A percentile compares a stretch with the other conserved stretches of the same genome.
Conservation (phyloP, 1,140 invertebrate genomes). For the Venturia canescens region DNA sequence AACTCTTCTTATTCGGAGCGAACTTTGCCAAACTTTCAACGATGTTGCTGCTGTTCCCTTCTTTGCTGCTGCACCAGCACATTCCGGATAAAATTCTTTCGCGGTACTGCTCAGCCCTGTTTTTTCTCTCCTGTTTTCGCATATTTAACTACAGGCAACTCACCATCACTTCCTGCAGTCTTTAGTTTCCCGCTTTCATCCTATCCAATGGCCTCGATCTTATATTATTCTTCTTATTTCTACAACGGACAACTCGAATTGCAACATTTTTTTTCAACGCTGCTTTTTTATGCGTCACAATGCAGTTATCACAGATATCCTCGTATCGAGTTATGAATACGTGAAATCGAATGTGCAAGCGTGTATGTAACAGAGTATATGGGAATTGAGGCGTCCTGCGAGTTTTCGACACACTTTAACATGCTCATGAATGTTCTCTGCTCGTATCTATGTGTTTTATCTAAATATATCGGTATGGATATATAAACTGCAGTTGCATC, state of each 20-base stretch:
- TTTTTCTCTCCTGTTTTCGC: slow-evolving; percentile 15
- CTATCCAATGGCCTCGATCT: neutral
- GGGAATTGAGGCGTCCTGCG: too few relatives aligned
- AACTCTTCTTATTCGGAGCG: neutral
- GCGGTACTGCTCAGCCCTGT: slow-evolving; percentile 9
- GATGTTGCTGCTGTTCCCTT: slow-evolving; percentile 3
- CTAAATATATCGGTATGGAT: too few relatives aligned
- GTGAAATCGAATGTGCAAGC: neutral
- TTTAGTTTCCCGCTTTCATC: slow-evolving; percentile 5
- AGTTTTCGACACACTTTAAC: too few relatives aligned
- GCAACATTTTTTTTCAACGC: neutral
- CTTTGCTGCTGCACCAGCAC: neutral
- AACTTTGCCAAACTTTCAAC: slow-evolving; percentile 26
- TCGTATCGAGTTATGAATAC: neutral
- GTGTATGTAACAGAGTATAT: neutral
- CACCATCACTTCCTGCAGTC: neutral
- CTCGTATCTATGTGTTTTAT: neutral
- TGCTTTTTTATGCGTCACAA: neutral
- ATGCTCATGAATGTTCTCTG: neutral
- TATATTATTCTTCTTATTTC: slow-evolving; percentile 9
- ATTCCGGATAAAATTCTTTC: neutral
- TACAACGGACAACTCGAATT: neutral
- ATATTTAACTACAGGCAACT: slow-evolving; percentile 4
- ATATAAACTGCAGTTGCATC: neutral
- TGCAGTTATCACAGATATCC: neutral